Conservation (phyloP, 2,113 vertebrate species). For the Rhipidura dahli region DNA sequence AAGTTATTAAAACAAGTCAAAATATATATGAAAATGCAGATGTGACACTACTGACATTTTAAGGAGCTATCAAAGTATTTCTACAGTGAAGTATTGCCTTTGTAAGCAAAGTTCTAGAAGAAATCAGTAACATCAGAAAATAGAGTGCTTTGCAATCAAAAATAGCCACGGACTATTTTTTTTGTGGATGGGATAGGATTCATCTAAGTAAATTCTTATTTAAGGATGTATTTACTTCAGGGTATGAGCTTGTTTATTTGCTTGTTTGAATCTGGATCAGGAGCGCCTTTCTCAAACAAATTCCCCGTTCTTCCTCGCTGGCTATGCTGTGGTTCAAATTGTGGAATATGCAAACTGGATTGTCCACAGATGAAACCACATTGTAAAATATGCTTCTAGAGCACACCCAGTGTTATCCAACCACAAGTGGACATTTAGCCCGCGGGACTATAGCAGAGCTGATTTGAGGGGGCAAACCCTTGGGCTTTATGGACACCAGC, state of each 20-base stretch:
- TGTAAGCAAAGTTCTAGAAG: neutral
- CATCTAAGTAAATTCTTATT: neutral
- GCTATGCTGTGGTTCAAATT: neutral
- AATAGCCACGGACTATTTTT: neutral
- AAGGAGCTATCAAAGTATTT: neutral
- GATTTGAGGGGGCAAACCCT: neutral
- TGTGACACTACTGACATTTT: neutral
- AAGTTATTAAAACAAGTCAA: neutral
- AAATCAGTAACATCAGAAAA: neutral
- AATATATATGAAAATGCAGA: neutral
- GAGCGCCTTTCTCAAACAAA: neutral
- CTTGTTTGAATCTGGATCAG: neutral
- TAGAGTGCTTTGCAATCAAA: neutral
- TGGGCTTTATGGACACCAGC: accelerated
- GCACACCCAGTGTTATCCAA: neutral
- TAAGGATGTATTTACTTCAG: neutral
- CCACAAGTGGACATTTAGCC: neutral
- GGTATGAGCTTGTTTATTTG: accelerated
- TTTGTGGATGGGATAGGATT: neutral
- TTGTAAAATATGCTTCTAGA: neutral
- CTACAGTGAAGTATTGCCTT: neutral
- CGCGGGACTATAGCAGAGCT: neutral
- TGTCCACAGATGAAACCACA: neutral
- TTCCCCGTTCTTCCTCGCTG: neutral
- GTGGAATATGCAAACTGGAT: accelerated